Conservation (phyloP, 2,888 invertebrate genomes). For the Acleris emargana region DNA sequence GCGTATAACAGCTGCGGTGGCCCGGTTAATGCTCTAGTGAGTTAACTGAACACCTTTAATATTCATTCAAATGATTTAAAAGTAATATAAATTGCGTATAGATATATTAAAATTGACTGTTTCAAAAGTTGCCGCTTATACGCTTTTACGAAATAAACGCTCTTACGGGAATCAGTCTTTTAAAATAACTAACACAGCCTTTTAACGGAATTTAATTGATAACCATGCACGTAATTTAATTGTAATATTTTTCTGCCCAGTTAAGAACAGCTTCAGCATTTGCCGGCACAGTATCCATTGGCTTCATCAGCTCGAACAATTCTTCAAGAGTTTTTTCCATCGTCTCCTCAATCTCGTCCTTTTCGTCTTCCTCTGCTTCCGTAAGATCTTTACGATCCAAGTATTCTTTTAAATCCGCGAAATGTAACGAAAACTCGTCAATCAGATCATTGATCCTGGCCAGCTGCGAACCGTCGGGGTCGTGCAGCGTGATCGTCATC, state of each 20-base stretch:
- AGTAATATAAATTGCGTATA: no score
- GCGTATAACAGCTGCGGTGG: no score
- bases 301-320: neutral
- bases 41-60: no score
- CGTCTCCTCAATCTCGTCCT: conserved; percentile 1
- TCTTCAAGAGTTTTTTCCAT: neutral
- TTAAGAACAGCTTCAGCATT: conserved; percentile 3
- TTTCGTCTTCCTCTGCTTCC: neutral
- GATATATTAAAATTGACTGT: no score
- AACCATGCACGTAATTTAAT: neutral
- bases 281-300: neutral
- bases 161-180: no score
- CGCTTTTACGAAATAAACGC: no score
- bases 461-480: neutral
- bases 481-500: neutral
- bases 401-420: neutral
- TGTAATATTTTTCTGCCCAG: conserved; percentile 10
- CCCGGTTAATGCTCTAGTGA: no score
- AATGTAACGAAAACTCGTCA: neutral
- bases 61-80: no score
- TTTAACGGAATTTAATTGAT: neutral
- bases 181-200: no score
- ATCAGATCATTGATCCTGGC: neutral
- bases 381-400: neutral
- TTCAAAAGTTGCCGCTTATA: no score